Conservation (phyloP, 2,113 vertebrate genomes). For the Daubentonia madagascariensis region DNA sequence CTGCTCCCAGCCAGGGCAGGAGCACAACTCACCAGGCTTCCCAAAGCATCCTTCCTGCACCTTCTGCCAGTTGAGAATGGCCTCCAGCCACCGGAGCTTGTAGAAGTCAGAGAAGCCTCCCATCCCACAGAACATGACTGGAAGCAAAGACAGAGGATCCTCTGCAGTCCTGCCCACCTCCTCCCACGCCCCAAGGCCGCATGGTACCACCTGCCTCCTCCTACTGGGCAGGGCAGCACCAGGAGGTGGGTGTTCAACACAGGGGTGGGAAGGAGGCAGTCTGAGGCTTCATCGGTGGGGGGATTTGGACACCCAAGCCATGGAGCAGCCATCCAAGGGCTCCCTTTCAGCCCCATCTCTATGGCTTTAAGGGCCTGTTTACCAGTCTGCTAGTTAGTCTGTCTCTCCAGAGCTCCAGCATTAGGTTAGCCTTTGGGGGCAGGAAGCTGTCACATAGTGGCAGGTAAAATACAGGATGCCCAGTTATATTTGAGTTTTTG, state of each 20-base stretch:
- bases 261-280: background rate
- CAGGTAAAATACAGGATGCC: background rate
- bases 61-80: conserved; percentile 87
- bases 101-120: conserved; percentile 89
- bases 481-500: background rate
- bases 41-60: conserved; percentile 86
- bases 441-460: background rate
- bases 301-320: background rate
- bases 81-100: conserved; percentile 86
- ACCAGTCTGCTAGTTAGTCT: background rate
- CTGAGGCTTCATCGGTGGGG: background rate
- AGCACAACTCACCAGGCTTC: conserved; percentile 81
- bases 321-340: background rate
- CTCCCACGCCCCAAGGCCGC: background rate
- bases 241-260: accelerated
- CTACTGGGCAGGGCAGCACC: too few relatives aligned
- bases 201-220: background rate
- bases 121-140: conserved; percentile 89
- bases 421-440: background rate
- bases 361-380: background rate
- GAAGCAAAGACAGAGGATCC: background rate
- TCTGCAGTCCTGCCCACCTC: background rate
- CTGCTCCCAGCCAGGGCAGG: accelerated
- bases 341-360: background rate
- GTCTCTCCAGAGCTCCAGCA: background rate